These are phyloP conservation scores for Pteria penguin DNA, from an alignment of 2,888 invertebrate species.

Conservation along the genomic window DNA sequence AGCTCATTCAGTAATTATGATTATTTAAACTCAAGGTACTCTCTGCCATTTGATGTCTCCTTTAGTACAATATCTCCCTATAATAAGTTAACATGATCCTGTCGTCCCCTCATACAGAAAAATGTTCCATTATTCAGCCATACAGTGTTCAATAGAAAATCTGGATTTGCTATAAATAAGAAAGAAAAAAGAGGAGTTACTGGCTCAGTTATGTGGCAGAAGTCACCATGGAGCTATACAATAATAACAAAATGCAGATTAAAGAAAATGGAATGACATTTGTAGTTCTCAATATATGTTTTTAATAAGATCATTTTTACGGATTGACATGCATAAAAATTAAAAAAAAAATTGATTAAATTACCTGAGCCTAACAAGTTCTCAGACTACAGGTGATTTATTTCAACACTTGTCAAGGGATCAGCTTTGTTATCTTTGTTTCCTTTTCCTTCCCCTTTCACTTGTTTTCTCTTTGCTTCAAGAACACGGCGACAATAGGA, in stretches of 20 bases:
- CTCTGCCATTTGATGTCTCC: slow-evolving; percentile 10
- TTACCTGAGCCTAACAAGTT: slow-evolving; percentile 30
- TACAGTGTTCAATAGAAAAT: slow-evolving; percentile 6
- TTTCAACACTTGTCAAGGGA: slow-evolving; percentile 28
- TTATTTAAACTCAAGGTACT: slow-evolving; percentile 25
- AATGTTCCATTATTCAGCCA: slow-evolving; percentile 14
- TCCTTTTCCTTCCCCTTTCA: slow-evolving; percentile 40
- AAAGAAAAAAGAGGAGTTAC: too few species aligned
- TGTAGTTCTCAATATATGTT: too few species aligned
- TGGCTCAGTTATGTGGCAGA: too few species aligned
- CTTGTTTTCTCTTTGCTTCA: slow-evolving; percentile 33
- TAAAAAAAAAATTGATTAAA: background rate
- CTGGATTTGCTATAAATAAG: slow-evolving; percentile 23
- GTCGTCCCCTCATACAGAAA: slow-evolving; percentile 18
- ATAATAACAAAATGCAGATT: too few species aligned
- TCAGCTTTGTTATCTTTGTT: slow-evolving; percentile 33
- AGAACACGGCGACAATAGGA: slow-evolving; percentile 34
- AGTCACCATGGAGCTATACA: too few species aligned
- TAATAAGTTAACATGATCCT: slow-evolving; percentile 20
- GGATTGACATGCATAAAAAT: background rate
- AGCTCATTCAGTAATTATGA: background rate
- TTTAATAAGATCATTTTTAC: too few species aligned
- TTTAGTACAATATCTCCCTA: slow-evolving; percentile 26
- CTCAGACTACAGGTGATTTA: slow-evolving; percentile 10
- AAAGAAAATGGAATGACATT: background rate